Evolutionary conservation across 2,113 vertebrate species (phyloP), one percentile per base, ranked within the genome.

Genomic region (Oxyura jamaicensis): DNA sequence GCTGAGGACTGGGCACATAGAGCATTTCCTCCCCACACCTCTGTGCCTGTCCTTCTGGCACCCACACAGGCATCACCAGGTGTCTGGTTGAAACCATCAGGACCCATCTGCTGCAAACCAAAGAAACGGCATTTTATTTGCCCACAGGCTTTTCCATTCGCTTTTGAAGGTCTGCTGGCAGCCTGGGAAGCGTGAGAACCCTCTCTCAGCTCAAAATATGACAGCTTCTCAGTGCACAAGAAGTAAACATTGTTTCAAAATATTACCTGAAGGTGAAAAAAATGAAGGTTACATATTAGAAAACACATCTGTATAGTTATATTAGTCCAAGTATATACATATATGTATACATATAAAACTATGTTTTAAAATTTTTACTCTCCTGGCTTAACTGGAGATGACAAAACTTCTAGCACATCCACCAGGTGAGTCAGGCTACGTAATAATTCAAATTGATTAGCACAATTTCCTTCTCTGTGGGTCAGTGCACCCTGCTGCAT

Each of bases 171-270:
- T 42, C 35, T 76, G 41, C 10, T 81, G 28, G 36, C 22, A 88
- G 39, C 29, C 15, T 1, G 17, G 14, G 25, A 65, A 73, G 26
- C 0, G 4, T 11, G 33, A 42, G 14, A 84, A n/a, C 16, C 28
- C 14, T 3, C 23, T 76, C 29, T 76, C 44, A 62, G 28, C 20
- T 71, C 36, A n/a, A 3, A 3, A 0, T 1, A 3, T 28, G 17
- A 10, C 33, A 21, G 9, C 4, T 83, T 74, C 42, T 71, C 17
- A 29, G 22, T 19, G 25, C 25, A 55, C 3, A 46, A 63, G 10
- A 10, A 41, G 11, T 69, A 3, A 2, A 17, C 6, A 6, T 36
- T 72, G 36, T 48, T 74, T 71, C 8, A 36, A 86, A 77, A 56
- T 53, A 1, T 29, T 76, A 11, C 7, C 26, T 12, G 20, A 84